Evolutionary conservation across 2,888 invertebrate species (phyloP).

Genomic region (Lasioglossum marginatum): DNA sequence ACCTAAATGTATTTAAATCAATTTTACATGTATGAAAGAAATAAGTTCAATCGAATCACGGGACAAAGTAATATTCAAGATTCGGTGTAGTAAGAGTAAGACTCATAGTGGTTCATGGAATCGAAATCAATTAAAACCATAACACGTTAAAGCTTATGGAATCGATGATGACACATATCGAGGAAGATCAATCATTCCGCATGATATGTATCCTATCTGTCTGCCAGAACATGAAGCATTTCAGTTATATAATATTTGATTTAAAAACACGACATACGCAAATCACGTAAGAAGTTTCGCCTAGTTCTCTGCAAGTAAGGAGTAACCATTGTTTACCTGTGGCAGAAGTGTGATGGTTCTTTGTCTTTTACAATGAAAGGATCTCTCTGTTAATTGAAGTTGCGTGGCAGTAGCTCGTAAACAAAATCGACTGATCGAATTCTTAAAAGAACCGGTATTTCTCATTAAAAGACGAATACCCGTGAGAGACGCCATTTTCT

Average conservation of each 20-base stretch:
- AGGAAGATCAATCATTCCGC: background rate
- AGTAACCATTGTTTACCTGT: conserved; percentile 73
- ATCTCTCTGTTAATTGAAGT: conserved; percentile 62
- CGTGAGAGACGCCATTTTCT: conserved; percentile 81
- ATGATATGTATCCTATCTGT: conserved; percentile 6
- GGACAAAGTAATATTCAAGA: background rate
- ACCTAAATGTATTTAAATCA: conserved; percentile 57
- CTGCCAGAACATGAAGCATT: conserved; percentile 26
- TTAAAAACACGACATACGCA: conserved; percentile 39
- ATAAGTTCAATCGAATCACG: background rate
- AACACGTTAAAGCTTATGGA: background rate
- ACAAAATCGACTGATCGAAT: conserved; percentile 67
- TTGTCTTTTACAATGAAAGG: conserved; percentile 69
- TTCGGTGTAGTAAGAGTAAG: background rate
- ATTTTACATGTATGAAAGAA: background rate
- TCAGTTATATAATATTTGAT: conserved; percentile 73
- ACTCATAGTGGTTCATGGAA: background rate
- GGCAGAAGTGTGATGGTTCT: conserved; percentile 50
- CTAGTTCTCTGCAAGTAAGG: conserved; percentile 11
- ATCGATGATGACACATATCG: background rate
- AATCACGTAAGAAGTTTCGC: conserved; percentile 2
- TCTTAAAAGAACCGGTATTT: conserved; percentile 76
- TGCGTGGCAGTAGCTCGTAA: conserved; percentile 50
- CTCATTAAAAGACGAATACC: conserved; percentile 77
- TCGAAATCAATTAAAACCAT: conserved; percentile 6